Evolutionary conservation across 2,113 vertebrate genomes (phyloP), one percentile per base, ranked within the genome.

Genomic region (Nansenia antarctica): DNA sequence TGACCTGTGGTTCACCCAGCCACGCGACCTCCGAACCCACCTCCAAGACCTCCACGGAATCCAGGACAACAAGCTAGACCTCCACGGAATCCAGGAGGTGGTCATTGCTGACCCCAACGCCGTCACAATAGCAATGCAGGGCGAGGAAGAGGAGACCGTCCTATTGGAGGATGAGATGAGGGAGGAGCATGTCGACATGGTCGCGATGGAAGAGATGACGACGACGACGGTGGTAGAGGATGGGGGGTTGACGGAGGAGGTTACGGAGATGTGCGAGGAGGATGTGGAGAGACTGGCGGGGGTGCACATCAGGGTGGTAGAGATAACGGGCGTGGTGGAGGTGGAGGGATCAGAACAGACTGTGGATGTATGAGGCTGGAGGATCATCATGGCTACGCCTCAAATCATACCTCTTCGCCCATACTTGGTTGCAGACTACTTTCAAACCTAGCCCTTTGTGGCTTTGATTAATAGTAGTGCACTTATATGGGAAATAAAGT

Each of bases 1-100:
- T 76, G 98, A 99, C 81, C 83, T 97, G 89, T 99, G 97, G 98
- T 99, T 99, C 90, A 99, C 98, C 75, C 92, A 95, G 83, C 90
- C 95, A 57, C 93, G 90, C 55, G 98, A 99, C 75, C 89, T 99
- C 20, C 91, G 93, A 58, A 74, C 82, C 42, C 97, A 98, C 81
- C 92, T 98, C 45, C 93, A 91, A 72, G 93, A 95, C 0, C 74
- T 86, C 5, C 97, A 99, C 64, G 91, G 90, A 73, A 90, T 95
- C 55, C 89, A 93, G 63, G 94, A 95, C 57, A 84, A 78, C 24
- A 77, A 93, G 53, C 53, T 94, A n/a, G 52, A 22, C 92, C n/a
- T n/a, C n/a, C n/a, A n/a, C n/a, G n/a, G n/a, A 1, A 35, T 85
- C 0, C 84, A 89, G 0, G 94, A 98, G 74, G 85, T 95, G 57